These are phyloP conservation scores for Mythimna albipuncta DNA, from an alignment of 2,888 invertebrate species.

Conservation along the genomic window DNA sequence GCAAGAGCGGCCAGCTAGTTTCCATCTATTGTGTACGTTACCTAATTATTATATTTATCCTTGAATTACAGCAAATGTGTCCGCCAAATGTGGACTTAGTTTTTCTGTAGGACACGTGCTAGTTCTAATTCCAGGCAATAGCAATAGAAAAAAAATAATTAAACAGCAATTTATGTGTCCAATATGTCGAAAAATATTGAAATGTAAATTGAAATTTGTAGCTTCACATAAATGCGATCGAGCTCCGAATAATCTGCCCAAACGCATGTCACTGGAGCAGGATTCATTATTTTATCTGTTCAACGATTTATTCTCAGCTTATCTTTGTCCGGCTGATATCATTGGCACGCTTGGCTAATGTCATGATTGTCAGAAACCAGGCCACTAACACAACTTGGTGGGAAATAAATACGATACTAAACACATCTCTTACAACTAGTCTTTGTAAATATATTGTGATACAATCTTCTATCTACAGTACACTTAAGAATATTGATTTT, in stretches of 20 bases:
- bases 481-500: conserved; percentile 12
- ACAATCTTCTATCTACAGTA: conserved; percentile 20
- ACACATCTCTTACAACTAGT: conserved; percentile 61
- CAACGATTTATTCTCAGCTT: conserved; percentile 24
- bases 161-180: background rate
- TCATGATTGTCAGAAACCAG: conserved; percentile 40
- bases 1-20: too few relatives aligned
- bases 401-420: conserved; percentile 55
- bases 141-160: background rate
- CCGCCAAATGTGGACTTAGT: conserved; percentile 41
- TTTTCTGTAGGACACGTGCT: conserved; percentile 11
- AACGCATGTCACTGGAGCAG: conserved; percentile 19
- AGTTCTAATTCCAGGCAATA: background rate
- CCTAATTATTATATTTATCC: background rate
- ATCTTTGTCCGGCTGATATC: conserved; percentile 42
- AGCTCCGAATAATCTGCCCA: background rate
- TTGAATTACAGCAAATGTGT: conserved; percentile 32
- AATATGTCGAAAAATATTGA: background rate
- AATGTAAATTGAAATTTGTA: too few relatives aligned
- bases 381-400: conserved; percentile 61
- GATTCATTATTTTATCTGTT: conserved; percentile 33
- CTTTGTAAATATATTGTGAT: conserved; percentile 62
- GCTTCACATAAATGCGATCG: too few relatives aligned
- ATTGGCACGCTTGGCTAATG: conserved; percentile 33
- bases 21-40: background rate